Evolutionary conservation across 1,140 invertebrate genomes (phyloP).

Genomic region (Solenopsis invicta): DNA sequence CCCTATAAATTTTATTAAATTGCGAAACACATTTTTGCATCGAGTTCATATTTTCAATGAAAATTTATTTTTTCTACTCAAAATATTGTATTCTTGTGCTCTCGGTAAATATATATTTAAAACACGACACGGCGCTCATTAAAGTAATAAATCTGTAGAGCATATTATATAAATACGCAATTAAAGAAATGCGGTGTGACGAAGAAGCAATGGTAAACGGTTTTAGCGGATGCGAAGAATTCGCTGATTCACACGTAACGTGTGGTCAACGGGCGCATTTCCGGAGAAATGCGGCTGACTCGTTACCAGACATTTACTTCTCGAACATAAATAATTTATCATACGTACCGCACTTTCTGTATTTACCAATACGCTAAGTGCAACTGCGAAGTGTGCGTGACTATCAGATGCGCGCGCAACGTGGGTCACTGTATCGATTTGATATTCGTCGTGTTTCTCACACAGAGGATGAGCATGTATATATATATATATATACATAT

Average conservation of each 20-base stretch:
- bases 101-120: neutral
- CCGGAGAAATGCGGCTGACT: neutral
- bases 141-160: neutral
- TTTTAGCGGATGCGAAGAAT: neutral
- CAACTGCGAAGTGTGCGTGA: conserved; percentile 47
- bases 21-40: conserved; percentile 8
- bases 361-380: conserved; percentile 76
- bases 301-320: conserved; percentile 63
- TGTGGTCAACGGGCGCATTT: neutral
- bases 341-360: conserved; percentile 34
- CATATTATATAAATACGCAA: neutral
- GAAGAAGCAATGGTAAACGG: neutral
- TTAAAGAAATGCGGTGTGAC: conserved; percentile 29
- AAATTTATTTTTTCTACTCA: neutral
- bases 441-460: conserved; percentile 79
- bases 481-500: neutral
- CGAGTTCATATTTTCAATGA: neutral
- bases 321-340: conserved; percentile 46
- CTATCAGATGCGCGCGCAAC: conserved; percentile 76
- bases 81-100: neutral
- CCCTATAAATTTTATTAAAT: neutral
- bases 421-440: conserved; percentile 76
- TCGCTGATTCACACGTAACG: conserved; percentile 11
- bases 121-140: neutral
- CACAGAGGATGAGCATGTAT: conserved; percentile 34